phyloP scores from a whole-genome alignment of 1,140 invertebrate species.

The Magallana gigas region DNA sequence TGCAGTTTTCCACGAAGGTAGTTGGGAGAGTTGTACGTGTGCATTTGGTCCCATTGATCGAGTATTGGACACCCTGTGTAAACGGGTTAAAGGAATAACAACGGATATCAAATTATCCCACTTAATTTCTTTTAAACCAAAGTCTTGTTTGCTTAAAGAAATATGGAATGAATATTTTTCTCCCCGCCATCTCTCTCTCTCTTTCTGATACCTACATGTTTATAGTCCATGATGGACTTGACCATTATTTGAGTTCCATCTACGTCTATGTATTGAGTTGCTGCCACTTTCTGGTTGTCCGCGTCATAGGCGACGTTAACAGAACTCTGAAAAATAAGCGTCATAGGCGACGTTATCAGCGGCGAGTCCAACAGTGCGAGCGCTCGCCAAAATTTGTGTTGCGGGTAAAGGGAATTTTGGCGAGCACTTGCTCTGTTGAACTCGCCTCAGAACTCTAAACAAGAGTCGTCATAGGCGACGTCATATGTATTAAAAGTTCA shows the following conservation, averaged over 20 bases:
- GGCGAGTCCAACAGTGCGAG: too few relatives aligned
- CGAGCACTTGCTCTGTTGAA: too few relatives aligned
- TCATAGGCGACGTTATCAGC: too few relatives aligned
- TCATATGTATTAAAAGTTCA: too few relatives aligned
- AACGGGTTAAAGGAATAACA: not conserved
- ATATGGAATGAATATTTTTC: too few relatives aligned
- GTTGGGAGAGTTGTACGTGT: constrained; percentile 42
- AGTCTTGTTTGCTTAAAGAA: too few relatives aligned
- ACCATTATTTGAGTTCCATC: not conserved
- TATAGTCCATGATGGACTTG: constrained; percentile 25
- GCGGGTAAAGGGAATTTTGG: too few relatives aligned
- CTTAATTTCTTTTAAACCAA: too few relatives aligned
- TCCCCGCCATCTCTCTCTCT: not conserved
- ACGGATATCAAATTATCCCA: not conserved
- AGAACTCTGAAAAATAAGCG: not conserved
- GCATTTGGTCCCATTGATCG: constrained; percentile 47
- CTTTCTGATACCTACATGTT: constrained; percentile 9
- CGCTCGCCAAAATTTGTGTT: too few relatives aligned
- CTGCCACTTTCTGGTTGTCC: constrained; percentile 44
- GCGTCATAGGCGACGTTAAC: constrained; percentile 47
- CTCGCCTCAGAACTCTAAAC: too few relatives aligned
- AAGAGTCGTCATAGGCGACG: constrained; percentile 43
- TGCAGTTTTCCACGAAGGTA: constrained; percentile 46
- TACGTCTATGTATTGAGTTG: constrained; percentile 7
- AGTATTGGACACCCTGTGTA: constrained; percentile 53